Conservation (phyloP, 2,888 invertebrate genomes). For the Parnassius glacialis region DNA sequence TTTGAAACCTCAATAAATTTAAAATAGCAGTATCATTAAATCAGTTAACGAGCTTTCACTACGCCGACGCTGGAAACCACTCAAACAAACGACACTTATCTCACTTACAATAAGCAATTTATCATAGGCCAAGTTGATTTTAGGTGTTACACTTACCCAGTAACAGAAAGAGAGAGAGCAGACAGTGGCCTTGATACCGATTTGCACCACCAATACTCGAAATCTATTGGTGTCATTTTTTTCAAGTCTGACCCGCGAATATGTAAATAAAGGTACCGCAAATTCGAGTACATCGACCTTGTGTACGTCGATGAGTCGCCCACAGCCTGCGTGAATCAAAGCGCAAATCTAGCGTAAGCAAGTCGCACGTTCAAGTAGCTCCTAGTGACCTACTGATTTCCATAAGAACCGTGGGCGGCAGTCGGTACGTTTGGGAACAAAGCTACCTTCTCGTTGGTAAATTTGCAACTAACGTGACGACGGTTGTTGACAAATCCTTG, state of each 20-base stretch:
- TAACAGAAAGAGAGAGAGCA: conserved; percentile 72
- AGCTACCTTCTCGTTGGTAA: conserved; percentile 29
- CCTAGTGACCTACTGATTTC: conserved; percentile 78
- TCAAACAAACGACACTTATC: conserved; percentile 72
- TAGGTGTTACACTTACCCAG: conserved; percentile 78
- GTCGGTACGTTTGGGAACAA: conserved; percentile 20
- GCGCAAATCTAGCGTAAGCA: conserved; percentile 55
- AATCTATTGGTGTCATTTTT: conserved; percentile 74
- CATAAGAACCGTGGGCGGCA: conserved; percentile 64
- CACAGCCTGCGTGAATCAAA: conserved; percentile 66
- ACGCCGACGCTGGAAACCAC: conserved; percentile 69
- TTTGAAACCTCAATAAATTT: conserved; percentile 42
- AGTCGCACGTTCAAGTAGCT: conserved; percentile 51
- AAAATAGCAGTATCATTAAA: conserved; percentile 22
- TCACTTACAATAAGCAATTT: conserved; percentile 74
- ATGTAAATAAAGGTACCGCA: conserved; percentile 77
- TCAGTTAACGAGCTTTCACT: conserved; percentile 64
- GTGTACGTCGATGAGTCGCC: conserved; percentile 52
- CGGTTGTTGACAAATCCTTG: conserved; percentile 38
- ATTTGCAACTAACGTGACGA: conserved; percentile 41
- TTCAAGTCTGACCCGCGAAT: conserved; percentile 62
- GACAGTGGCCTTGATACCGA: conserved; percentile 73
- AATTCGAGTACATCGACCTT: conserved; percentile 78
- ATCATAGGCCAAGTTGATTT: conserved; percentile 71
- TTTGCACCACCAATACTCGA: conserved; percentile 57